Base-by-base conservation (phyloP, 1,140 invertebrate genomes). In the Macrostomum lignano region DNA sequence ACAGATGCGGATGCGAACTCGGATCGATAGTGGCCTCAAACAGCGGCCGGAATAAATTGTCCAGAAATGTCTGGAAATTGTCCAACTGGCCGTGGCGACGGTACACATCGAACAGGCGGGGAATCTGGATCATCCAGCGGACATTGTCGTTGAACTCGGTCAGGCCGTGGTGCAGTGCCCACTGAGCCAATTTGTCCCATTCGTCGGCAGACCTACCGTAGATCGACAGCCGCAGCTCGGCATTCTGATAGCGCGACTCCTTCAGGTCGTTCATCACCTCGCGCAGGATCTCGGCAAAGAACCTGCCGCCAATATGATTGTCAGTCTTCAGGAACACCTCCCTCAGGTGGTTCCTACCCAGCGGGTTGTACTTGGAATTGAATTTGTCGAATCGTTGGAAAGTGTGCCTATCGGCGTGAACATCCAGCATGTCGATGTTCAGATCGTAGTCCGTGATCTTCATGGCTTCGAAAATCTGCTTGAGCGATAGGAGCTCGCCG, bases 301-400 rank as follows among this genome's bases (percentile, higher is more conserved):
- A 96, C 61, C 72, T 79, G 13, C 91, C 91, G 38, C 76, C 71
- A 43, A 88, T 66, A 51, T 77, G 77, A 60, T 98, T 98, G 49
- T 96, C 86, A 0, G 86, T 94, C 61, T 98, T 96, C 7, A 98
- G 67, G 56, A 98, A 98, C 7, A 96, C 84, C 58, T 98, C 88
- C 15, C 91, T 40, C 1, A 98, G 64, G 33, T 78, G 63, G 44
- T 76, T 84, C 53, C 96, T 82, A 1, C 91, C 91, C 45, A 98
- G 82, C 1, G 88, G 91, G 63, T 96, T 98, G 53, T 98, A 98
- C 57, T 98, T 98, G n/a, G 86, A 77, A 61, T 96, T 98, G 62
- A 98, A 98, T 54, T 94, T 96, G 56, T 98, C 91, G 56, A 98
- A 98, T 31, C 91, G 69, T 57, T 96, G 86, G 58, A 96, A 96